Evolutionary conservation across 2,797 vertebrate genomes (phyloP).

Genomic region (Alosa sapidissima): DNA sequence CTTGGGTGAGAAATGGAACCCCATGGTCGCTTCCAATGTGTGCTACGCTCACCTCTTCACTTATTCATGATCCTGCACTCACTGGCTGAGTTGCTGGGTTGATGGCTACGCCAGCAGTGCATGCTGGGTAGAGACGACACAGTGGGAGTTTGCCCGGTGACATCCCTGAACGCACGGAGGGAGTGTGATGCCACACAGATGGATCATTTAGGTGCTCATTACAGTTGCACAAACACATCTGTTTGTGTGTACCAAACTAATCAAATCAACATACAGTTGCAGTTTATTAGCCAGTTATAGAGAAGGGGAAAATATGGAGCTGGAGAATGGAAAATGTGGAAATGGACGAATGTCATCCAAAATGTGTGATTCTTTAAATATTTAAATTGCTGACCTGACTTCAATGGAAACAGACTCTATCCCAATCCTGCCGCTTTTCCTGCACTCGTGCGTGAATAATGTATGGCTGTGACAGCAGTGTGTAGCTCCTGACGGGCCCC

Average conservation of each 20-base stretch:
- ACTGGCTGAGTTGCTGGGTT: not conserved
- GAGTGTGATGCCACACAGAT: not conserved
- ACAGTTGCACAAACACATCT: not conserved
- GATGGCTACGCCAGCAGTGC: not conserved
- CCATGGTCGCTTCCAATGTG: not conserved
- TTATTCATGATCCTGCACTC: slow-evolving; percentile 19
- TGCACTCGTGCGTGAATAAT: slow-evolving; percentile 14
- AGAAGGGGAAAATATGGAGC: not conserved
- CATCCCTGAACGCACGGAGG: not conserved
- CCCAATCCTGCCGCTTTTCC: not conserved
- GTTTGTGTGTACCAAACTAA: not conserved
- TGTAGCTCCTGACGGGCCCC: not conserved
- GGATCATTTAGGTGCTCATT: not conserved
- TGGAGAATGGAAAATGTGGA: not conserved
- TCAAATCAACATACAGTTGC: not conserved
- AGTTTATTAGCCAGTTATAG: not conserved
- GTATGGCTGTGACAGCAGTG: slow-evolving; percentile 9
- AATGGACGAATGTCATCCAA: not conserved
- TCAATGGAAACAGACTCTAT: not conserved
- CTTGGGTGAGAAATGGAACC: slow-evolving; percentile 17
- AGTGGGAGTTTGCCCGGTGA: not conserved
- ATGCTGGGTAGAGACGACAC: not conserved
- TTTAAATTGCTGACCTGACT: not conserved
- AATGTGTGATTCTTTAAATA: not conserved
- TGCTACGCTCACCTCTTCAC: not conserved